Evolutionary conservation across 2,888 invertebrate species (phyloP), one percentile per base, ranked within the genome.

Genomic region (Hydrotaea cyrtoneurina): DNA sequence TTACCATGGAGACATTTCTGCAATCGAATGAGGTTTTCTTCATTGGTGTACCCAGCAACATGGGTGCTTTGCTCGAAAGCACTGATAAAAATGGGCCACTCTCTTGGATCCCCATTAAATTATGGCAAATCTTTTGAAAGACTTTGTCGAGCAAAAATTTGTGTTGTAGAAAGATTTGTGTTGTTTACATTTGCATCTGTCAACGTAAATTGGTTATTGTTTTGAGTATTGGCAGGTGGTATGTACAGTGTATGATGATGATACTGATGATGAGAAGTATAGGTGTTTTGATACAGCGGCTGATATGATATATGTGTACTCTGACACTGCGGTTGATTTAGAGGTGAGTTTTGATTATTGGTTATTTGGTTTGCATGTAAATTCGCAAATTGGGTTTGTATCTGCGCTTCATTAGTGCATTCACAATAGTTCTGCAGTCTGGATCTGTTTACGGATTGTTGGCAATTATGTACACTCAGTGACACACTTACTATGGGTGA

Each of bases 91-190:
- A 69, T 59, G 0, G 69, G 69, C 77, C 77, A 78, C 21, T 78
- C 69, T n/a, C 23, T 19, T 13, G 77, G 66, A 17, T 69, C 66
- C 15, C 77, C 77, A 77, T 77, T 77, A 77, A 73, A 73, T 0
- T 3, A 0, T 0, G 57, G 73, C 23, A 73, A 21, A 21, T 73
- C 57, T 2, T 26, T 57, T 0, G 39, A 11, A 15, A 73, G 11
- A 23, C n/a, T 19, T 10, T 74, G 59, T 1, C 59, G 21, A 2
- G 74, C 74, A 19, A 59, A 7, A 4, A 74, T 2, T 59, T 74
- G 59, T 2, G 73, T 73, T 5, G 31, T n/a, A 4, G 62, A 13
- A 13, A 62, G 7, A 57, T 57, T 57, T 23, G 1, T 10, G 31
- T 21, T 62, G 62, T 62, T 31, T 26, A 26, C 62, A 31, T 62